A percentile compares a stretch with the other conserved stretches of the same genome.
Evolutionary conservation across 1,140 invertebrate genomes (phyloP).

Genomic region (Neuroterus valhalla): DNA sequence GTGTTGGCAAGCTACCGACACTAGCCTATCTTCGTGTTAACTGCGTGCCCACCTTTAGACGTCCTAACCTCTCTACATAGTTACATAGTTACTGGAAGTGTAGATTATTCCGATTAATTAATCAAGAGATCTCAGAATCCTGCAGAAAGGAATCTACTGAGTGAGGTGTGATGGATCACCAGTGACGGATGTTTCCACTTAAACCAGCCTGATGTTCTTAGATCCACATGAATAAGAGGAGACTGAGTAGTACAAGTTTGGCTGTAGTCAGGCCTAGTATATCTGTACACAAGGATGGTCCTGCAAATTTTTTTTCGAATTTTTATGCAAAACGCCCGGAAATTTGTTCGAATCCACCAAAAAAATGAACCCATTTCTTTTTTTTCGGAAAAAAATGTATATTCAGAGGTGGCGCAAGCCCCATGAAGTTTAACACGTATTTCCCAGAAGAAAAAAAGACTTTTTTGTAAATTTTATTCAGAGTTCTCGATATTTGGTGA

Average conservation of each 20-base stretch:
- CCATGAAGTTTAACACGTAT: too few species aligned
- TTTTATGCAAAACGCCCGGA: too few species aligned
- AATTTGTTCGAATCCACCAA: too few species aligned
- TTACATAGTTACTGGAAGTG: not conserved
- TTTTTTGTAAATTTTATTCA: too few species aligned
- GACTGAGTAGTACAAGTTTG: not conserved
- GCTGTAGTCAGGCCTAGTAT: not conserved
- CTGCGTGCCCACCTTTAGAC: not conserved
- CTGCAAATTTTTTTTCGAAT: too few species aligned
- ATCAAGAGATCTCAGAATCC: not conserved
- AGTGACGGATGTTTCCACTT: not conserved
- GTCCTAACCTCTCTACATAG: too few species aligned
- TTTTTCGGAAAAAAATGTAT: too few species aligned
- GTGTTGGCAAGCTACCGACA: slow-evolving; percentile 52
- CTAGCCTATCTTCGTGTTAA: slow-evolving; percentile 32
- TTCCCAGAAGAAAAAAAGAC: too few species aligned
- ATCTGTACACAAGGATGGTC: too few species aligned
- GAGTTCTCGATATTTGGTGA: too few species aligned
- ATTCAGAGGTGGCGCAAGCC: too few species aligned
- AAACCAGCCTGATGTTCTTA: not conserved
- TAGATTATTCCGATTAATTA: not conserved
- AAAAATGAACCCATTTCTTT: too few species aligned
- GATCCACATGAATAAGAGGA: not conserved
- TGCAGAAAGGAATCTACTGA: not conserved
- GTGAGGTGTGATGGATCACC: not conserved